Base-by-base conservation (phyloP, 30 jellyfish, hydroid and myxozoan genomes). In the Sanderia malayensis region DNA sequence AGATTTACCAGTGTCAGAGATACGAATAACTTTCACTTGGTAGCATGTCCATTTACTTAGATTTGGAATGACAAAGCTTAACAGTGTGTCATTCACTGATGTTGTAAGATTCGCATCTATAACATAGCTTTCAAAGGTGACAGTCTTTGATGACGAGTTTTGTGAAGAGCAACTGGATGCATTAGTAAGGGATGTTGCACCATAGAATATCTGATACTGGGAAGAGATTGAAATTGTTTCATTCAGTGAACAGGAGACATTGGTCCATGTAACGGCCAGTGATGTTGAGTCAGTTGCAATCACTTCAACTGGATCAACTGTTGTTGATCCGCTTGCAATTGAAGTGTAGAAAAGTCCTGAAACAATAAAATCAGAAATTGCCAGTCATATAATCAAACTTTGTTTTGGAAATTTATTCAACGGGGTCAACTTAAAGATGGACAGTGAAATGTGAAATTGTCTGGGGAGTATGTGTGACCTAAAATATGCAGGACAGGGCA, bases 41-140 rank as follows among this genome's bases (percentile, higher is more conserved):
- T 78, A 78, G 58, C 67, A 31, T 44, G 89, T 34, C 89, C 89
- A 78, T 55, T 37, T 66, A 18, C 34, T 18, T 1, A 78, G 69
- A 41, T 58, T 46, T 23, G 76, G n/a, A 2, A 78, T 24, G n/a
- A 24, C 49, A 53, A 64, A 37, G 4, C 45, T n/a, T 45, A 78
- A 22, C 30, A 15, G 46, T 20, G 70, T 19, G 24, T 22, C 44
- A 22, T 65, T 20, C 4, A 26, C 19, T 9, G 19, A 26, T 10
- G 49, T 21, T 46, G 70, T 22, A 6, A 21, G 27, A 25, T 0
- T 17, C 23, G 58, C 57, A 41, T 22, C 24, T 0, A 60, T 44
- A 20, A 45, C 44, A 17, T 58, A 26, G 32, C 52, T 59, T 37
- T 29, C 41, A 41, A 44, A 31, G 20, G 17, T 27, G 0, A 13